Percentiles rank a stretch among this genome's conserved stretches.
These are phyloP conservation scores for Lophura nycthemera DNA, from an alignment of 2,113 vertebrate species.

Conservation along the genomic window DNA sequence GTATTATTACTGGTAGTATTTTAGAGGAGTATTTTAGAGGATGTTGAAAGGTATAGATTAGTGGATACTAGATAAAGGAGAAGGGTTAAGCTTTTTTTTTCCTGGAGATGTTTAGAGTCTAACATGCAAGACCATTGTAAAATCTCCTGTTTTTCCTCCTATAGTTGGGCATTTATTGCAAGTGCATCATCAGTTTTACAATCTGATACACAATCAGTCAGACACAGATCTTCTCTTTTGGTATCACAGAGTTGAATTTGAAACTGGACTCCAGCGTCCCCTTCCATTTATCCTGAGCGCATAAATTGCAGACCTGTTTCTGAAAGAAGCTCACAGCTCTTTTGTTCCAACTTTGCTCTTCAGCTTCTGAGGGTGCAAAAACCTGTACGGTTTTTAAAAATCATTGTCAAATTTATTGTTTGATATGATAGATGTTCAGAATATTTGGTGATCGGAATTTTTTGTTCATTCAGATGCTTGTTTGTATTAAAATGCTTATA, in stretches of 20 bases:
- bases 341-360: neutral
- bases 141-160: neutral
- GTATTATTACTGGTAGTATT: neutral
- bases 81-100: neutral
- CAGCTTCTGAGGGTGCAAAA: neutral
- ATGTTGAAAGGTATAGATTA: neutral
- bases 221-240: neutral
- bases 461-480: neutral
- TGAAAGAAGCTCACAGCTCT: neutral
- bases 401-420: neutral
- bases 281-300: neutral
- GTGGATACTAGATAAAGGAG: neutral
- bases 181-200: neutral
- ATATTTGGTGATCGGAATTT: neutral
- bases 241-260: neutral
- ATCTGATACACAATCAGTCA: neutral
- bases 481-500: neutral
- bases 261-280: neutral
- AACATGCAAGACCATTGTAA: neutral
- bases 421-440: neutral
- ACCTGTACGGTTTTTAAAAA: fast-evolving
- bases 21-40: fast-evolving
- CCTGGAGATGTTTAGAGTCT: neutral
- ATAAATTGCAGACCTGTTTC: neutral
- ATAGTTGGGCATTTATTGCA: neutral